These are phyloP conservation scores for Lysandra bellargus DNA, from an alignment of 2,888 invertebrate species.

Conservation along the genomic window DNA sequence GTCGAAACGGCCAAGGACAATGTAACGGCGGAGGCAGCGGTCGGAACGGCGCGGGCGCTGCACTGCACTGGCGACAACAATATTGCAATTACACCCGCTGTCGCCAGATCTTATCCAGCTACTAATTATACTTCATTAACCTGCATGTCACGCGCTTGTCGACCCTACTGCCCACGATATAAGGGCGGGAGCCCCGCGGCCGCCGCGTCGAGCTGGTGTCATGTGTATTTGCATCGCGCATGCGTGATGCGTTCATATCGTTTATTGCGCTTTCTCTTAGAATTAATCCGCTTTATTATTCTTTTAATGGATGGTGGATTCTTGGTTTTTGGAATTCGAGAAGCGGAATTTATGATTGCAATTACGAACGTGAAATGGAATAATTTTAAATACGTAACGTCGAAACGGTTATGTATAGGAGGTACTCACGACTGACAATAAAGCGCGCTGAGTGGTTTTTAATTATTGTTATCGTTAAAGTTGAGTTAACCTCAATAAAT, in stretches of 20 bases:
- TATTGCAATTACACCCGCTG: constrained; percentile 44
- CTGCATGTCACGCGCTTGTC: background rate
- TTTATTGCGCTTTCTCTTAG: constrained; percentile 31
- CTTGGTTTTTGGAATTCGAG: constrained; percentile 31
- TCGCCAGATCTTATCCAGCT: constrained; percentile 42
- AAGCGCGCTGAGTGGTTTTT: constrained; percentile 4
- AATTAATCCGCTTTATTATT: constrained; percentile 31
- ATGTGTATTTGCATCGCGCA: constrained; percentile 38
- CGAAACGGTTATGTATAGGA: background rate
- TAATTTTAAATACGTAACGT: constrained; percentile 27
- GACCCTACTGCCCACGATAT: background rate
- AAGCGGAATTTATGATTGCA: constrained; percentile 27
- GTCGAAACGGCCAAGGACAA: constrained; percentile 19
- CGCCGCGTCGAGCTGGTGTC: constrained; percentile 34
- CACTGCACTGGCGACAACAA: constrained; percentile 44
- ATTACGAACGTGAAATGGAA: constrained; percentile 17
- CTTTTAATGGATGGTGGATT: constrained; percentile 31
- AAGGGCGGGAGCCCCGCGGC: constrained; percentile 35
- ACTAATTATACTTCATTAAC: constrained; percentile 36
- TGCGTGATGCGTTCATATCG: constrained; percentile 29
- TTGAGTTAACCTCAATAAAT: constrained; percentile 1
- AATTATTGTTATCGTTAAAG: constrained; percentile 1
- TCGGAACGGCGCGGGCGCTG: constrained; percentile 38
- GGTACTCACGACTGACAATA: background rate
- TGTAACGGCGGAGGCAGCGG: constrained; percentile 35